phyloP scores from a whole-genome alignment of 2,113 vertebrate species.

The Sminthopsis crassicaudata region DNA sequence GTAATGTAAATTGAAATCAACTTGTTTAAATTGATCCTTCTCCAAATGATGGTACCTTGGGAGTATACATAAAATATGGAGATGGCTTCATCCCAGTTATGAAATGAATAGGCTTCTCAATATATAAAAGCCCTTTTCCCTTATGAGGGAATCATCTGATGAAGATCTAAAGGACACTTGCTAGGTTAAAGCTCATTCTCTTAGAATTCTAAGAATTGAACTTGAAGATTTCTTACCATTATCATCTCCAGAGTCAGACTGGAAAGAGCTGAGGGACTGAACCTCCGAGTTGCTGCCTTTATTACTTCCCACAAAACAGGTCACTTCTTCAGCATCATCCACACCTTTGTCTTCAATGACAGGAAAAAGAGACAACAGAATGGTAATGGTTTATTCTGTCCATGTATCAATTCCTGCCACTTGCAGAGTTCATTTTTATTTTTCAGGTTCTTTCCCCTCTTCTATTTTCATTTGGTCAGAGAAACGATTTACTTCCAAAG shows the following conservation, averaged over 20 bases:
- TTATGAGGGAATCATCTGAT: neutral
- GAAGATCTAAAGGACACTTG: neutral
- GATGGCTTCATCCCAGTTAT: neutral
- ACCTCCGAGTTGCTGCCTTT: constrained; percentile 97
- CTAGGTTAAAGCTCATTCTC: neutral
- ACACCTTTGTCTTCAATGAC: constrained; percentile 89
- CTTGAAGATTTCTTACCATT: constrained; percentile 89
- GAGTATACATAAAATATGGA: neutral
- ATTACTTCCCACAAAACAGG: constrained; percentile 95
- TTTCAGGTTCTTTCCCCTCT: neutral
- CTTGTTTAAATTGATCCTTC: neutral
- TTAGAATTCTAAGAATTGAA: neutral
- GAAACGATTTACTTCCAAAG: constrained; percentile 63
- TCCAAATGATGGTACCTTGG: neutral
- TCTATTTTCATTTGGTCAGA: constrained; percentile 52
- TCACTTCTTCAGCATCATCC: constrained; percentile 93
- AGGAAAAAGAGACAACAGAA: constrained; percentile 80
- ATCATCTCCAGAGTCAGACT: constrained; percentile 97
- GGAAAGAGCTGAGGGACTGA: constrained; percentile 96
- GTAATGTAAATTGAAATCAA: neutral
- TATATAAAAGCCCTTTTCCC: neutral
- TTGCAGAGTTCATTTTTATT: constrained; percentile 35
- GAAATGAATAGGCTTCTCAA: neutral
- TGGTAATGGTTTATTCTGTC: constrained; percentile 56
- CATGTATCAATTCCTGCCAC: constrained; percentile 25